Conservation (phyloP, 92 coral and sea anemone species). For the Parazoanthus atlanticus region DNA sequence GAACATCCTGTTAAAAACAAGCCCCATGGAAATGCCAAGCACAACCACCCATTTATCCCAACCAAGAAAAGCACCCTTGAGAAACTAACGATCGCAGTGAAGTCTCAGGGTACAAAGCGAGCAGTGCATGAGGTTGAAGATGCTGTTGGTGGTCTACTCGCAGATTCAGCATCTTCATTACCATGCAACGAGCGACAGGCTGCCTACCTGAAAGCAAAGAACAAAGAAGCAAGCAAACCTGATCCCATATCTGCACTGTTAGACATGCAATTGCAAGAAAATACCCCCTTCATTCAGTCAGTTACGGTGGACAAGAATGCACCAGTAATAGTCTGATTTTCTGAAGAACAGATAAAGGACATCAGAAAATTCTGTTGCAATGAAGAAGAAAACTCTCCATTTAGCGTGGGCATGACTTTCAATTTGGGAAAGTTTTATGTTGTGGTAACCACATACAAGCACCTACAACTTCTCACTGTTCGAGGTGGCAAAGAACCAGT, state of each 20-base stretch:
- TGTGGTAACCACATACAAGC: no score
- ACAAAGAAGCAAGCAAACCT: constrained; percentile 26
- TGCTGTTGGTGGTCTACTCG: constrained; percentile 54
- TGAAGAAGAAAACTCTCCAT: no score
- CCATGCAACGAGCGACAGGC: constrained; percentile 46
- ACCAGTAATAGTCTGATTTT: no score
- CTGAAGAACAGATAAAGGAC: no score
- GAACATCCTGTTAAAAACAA: constrained; percentile 54
- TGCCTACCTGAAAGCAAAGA: constrained; percentile 43
- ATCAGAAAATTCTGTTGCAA: no score
- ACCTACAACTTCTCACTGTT: no score
- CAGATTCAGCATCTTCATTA: constrained; percentile 50
- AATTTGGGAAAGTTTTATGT: no score
- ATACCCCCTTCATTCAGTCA: no score
- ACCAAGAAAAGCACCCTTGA: constrained; percentile 63
- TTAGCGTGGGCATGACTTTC: no score
- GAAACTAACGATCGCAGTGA: constrained; percentile 53
- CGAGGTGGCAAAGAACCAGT: no score
- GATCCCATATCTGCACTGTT: constrained; percentile 58
- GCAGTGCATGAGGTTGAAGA: constrained; percentile 54
- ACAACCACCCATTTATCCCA: constrained; percentile 58
- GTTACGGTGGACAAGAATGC: no score
- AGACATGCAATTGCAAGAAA: constrained; percentile 53
- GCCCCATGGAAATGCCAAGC: constrained; percentile 69
- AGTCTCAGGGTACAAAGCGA: constrained; percentile 48